phyloP scores from a whole-genome alignment of 2,113 vertebrate genomes.

The Rhabdomys dilectus region DNA sequence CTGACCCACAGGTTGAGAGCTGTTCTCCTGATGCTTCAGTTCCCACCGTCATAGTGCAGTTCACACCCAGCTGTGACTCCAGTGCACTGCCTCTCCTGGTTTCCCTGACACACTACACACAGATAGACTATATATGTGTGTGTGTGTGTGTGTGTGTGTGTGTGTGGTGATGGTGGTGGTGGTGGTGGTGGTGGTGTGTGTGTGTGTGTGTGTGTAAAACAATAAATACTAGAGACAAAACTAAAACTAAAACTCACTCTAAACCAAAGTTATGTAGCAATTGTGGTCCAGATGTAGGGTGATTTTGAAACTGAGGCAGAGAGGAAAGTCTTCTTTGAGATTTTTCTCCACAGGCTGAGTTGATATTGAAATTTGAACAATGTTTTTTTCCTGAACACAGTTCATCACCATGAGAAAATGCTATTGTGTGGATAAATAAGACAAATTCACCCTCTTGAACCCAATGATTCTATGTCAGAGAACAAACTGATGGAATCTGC shows the following conservation, averaged over 20 bases:
- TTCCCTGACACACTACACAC: background rate
- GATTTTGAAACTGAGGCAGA: background rate
- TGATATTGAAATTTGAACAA: background rate
- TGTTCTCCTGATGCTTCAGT: background rate
- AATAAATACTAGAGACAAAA: background rate
- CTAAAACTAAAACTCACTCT: background rate
- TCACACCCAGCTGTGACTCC: background rate
- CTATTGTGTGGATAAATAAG: background rate
- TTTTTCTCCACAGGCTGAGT: background rate
- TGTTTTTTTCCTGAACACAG: background rate
- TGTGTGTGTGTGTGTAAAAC: background rate
- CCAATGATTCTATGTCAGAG: background rate
- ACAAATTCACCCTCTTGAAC: background rate
- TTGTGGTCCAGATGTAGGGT: background rate
- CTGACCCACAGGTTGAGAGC: background rate
- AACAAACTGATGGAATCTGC: background rate
- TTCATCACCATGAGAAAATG: background rate
- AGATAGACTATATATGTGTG: too few relatives aligned
- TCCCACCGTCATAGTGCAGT: fast-evolving
- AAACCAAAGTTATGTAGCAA: background rate
- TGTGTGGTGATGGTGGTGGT: too few relatives aligned
- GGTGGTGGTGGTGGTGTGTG: background rate
- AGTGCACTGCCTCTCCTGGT: background rate
- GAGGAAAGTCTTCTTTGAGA: background rate
- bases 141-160: too few relatives aligned